A percentile compares a stretch with the other conserved stretches of the same genome.
phyloP scores from a whole-genome alignment of 64 coral and sea anemone genomes.

The Stichodactyla mertensii region DNA sequence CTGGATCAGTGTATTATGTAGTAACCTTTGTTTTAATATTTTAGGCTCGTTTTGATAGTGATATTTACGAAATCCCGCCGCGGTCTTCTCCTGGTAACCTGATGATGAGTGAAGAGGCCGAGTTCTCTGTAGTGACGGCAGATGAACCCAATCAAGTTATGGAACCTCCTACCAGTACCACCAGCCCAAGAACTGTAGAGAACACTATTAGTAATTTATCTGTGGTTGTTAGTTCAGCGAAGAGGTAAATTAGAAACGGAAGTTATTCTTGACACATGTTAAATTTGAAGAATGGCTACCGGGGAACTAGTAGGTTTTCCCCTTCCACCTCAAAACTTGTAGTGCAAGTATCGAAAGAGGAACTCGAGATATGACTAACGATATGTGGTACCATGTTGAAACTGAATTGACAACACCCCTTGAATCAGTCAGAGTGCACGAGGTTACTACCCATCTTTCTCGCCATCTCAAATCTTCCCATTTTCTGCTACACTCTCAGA shows the following conservation, averaged over 20 bases:
- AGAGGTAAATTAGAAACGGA: background rate
- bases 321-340: no score
- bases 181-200: background rate
- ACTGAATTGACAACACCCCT: no score
- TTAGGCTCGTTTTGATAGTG: conserved; percentile 6
- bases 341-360: no score
- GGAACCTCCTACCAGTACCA: background rate
- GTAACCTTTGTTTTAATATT: background rate
- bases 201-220: conserved; percentile 21
- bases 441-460: no score
- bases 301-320: no score
- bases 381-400: no score
- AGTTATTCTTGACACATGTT: no score
- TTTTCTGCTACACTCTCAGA: no score
- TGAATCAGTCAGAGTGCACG: no score
- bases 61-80: conserved; percentile 2
- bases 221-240: conserved; percentile 18
- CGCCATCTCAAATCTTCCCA: no score
- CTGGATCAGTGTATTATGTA: background rate
- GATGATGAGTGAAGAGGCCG: conserved; percentile 7
- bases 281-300: no score
- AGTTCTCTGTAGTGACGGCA: conserved; percentile 1
- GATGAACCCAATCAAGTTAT: background rate
- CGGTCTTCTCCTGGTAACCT: background rate
- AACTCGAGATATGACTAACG: no score